A percentile compares a stretch with the other conserved stretches of the same genome.
Conservation (phyloP, 2,888 invertebrate genomes). For the Macrophya annulata region DNA sequence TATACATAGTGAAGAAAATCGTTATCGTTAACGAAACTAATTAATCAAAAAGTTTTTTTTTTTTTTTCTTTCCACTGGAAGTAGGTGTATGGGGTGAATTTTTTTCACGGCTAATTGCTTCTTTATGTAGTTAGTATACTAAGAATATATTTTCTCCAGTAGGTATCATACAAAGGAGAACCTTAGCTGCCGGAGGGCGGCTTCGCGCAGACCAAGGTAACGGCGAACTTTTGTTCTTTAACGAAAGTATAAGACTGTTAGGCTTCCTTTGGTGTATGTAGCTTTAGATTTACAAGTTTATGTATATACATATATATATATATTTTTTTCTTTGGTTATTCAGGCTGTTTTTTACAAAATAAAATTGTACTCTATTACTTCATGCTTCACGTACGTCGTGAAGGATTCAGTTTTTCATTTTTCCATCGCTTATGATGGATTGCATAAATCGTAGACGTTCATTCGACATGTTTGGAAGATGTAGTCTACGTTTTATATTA, state of each 20-base stretch:
- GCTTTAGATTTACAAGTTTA: conserved; percentile 3
- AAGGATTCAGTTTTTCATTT: not conserved
- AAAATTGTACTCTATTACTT: conserved; percentile 2
- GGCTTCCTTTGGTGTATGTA: conserved; percentile 14
- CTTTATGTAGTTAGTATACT: not conserved
- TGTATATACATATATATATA: not conserved
- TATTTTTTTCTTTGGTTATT: not conserved
- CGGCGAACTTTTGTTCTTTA: conserved; percentile 19
- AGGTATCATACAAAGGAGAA: conserved; percentile 22
- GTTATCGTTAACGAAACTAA: conserved; percentile 16
- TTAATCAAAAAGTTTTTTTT: conserved; percentile 35
- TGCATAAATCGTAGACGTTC: not conserved
- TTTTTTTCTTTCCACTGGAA: not conserved
- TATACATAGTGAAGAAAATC: not conserved
- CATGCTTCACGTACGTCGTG: not conserved
- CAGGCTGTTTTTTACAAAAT: not conserved
- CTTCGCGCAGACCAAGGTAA: not conserved
- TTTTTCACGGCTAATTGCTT: conserved; percentile 31
- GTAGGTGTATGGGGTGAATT: not conserved
- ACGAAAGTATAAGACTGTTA: conserved; percentile 24
- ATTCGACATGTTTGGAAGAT: conserved; percentile 14
- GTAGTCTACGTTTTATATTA: not conserved
- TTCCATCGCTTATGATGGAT: not conserved
- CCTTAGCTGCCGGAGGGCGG: conserved; percentile 9
- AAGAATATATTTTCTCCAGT: not conserved